phyloP scores from a whole-genome alignment of 2,797 vertebrate genomes.

The Menidia menidia region DNA sequence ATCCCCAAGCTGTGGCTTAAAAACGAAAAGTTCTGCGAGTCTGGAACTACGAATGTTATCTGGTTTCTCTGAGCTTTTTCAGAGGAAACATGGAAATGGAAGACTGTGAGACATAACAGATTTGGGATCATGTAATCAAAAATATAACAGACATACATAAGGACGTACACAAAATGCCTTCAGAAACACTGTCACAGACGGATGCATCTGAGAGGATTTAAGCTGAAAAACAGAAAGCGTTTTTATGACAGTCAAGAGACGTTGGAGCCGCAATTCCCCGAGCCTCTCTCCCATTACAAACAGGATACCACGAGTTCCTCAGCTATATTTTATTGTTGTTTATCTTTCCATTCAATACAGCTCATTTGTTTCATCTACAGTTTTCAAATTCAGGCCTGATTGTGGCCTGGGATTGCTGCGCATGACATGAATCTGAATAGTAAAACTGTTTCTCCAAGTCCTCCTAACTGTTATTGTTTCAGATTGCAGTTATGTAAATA shows the following conservation, averaged over 20 bases:
- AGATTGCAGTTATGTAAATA: no score
- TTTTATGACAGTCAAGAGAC: conserved; percentile 22
- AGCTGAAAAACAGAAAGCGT: conserved; percentile 33
- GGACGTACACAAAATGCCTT: conserved; percentile 7
- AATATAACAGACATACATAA: conserved; percentile 3
- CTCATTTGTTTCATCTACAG: conserved; percentile 9
- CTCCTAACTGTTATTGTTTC: no score
- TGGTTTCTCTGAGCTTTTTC: neutral
- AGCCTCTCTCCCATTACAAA: conserved; percentile 22
- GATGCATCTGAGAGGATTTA: conserved; percentile 31
- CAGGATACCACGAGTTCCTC: conserved; percentile 11
- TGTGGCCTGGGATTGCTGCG: neutral
- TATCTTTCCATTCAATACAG: neutral
- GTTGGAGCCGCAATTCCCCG: conserved; percentile 26
- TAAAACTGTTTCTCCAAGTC: neutral
- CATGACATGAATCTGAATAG: neutral
- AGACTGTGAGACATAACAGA: neutral
- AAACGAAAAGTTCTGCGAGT: neutral
- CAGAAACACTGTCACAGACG: conserved; percentile 27
- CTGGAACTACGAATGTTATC: neutral
- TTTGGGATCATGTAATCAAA: neutral
- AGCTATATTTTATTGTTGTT: neutral
- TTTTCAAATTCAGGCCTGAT: conserved; percentile 14
- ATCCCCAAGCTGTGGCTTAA: neutral
- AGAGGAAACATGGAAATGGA: neutral